Percentiles rank a stretch among this genome's conserved stretches.
Evolutionary conservation across 2,797 vertebrate genomes (phyloP).

Genomic region (Perodicticus potto): DNA sequence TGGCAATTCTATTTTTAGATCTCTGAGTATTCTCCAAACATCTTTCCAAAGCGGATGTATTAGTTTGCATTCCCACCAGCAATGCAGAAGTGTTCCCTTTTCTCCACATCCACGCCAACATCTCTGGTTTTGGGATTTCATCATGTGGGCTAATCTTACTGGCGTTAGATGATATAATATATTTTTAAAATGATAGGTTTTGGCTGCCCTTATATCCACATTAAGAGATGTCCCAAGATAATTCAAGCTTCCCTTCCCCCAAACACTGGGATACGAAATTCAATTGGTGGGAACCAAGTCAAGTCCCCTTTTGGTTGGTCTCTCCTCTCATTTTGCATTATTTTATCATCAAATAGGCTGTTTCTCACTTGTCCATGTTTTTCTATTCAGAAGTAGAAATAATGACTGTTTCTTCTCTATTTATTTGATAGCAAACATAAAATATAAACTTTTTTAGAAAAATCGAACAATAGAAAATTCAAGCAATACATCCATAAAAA

Average conservation of each 20-base stretch:
- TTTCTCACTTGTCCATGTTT: not conserved
- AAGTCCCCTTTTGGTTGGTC: not conserved
- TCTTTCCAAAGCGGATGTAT: too few relatives aligned
- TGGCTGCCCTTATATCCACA: constrained; percentile 65
- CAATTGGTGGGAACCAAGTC: constrained; percentile 60
- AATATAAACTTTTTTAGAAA: not conserved
- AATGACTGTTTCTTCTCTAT: constrained; percentile 1
- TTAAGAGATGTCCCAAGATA: constrained; percentile 79
- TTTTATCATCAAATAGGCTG: not conserved
- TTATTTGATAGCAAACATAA: not conserved
- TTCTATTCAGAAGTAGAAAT: not conserved
- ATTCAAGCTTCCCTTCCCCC: constrained; percentile 67
- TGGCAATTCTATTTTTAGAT: too few relatives aligned
- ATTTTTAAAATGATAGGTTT: constrained; percentile 81
- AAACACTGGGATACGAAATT: constrained; percentile 49
- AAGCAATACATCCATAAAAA: not conserved
- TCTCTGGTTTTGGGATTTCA: too few relatives aligned
- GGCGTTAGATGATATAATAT: too few relatives aligned
- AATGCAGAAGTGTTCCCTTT: too few relatives aligned
- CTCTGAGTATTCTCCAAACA: too few relatives aligned
- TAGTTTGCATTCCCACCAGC: too few relatives aligned
- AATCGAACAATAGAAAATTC: not conserved
- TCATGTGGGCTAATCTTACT: too few relatives aligned
- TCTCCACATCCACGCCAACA: too few relatives aligned
- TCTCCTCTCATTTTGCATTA: not conserved